Conservation (phyloP, 2,797 vertebrate species). For the Coilia nasus region DNA sequence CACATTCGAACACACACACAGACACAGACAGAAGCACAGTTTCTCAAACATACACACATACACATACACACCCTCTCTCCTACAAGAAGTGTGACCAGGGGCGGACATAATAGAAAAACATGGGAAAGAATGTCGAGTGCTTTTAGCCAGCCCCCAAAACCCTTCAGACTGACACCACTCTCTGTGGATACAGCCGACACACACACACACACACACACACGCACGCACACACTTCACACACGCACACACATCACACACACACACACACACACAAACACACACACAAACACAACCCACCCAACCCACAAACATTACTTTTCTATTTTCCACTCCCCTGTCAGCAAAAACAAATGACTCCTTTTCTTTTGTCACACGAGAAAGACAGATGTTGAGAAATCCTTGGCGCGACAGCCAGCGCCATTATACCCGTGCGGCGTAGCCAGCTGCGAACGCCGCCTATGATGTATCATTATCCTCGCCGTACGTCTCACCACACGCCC, state of each 20-base stretch:
- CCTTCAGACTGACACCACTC: neutral
- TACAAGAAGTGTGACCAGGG: neutral
- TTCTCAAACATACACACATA: neutral
- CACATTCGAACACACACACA: neutral
- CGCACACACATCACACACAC: too few species aligned
- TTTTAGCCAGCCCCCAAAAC: neutral
- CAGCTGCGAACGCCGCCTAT: neutral
- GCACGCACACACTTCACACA: too few species aligned
- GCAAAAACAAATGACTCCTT: neutral
- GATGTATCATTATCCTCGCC: slow-evolving; percentile 1
- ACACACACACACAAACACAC: too few species aligned
- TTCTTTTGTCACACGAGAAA: neutral
- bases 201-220: too few species aligned
- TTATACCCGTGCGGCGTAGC: neutral
- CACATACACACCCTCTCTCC: neutral
- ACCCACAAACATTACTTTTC: neutral
- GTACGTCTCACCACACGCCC: neutral
- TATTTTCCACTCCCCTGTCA: neutral
- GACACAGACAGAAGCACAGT: neutral
- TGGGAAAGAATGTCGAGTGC: neutral
- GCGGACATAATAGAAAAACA: neutral
- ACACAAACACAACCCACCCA: too few species aligned
- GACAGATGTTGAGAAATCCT: slow-evolving; percentile 4
- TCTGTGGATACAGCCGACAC: neutral
- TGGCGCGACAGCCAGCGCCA: neutral